Conservation (phyloP, 1,140 invertebrate genomes). For the Drosophila kepulauana region DNA sequence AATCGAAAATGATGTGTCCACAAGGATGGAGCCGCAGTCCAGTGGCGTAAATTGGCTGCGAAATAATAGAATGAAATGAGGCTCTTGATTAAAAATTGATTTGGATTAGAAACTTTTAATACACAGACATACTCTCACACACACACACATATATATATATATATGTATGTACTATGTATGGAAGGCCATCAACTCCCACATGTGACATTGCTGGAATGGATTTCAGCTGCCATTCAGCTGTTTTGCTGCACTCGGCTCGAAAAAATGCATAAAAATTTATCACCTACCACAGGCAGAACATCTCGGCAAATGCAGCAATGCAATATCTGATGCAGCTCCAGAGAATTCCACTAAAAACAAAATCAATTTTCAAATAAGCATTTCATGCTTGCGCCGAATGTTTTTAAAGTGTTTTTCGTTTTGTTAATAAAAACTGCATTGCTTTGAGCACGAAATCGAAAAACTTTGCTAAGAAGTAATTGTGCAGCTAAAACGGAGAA, state of each 20-base stretch:
- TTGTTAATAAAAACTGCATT: background rate
- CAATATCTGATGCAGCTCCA: background rate
- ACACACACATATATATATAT: conserved; percentile 8
- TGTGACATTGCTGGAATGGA: conserved; percentile 35
- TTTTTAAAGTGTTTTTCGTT: background rate
- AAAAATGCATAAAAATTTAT: conserved; percentile 71
- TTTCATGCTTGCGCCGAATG: conserved; percentile 9
- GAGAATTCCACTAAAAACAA: conserved; percentile 16
- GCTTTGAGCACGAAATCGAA: background rate
- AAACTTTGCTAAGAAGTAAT: background rate
- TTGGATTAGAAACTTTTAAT: conserved; percentile 79
- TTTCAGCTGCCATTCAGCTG: conserved; percentile 40
- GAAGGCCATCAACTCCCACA: conserved; percentile 33
- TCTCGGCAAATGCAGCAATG: conserved; percentile 15
- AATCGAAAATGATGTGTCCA: conserved; percentile 79
- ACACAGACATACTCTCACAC: conserved; percentile 27
- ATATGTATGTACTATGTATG: background rate
- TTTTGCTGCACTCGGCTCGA: conserved; percentile 46
- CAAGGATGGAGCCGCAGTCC: conserved; percentile 53
- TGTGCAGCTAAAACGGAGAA: no score
- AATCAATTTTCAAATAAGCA: conserved; percentile 40
- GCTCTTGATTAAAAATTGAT: conserved; percentile 84
- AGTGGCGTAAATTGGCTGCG: conserved; percentile 64
- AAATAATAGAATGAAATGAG: conserved; percentile 84
- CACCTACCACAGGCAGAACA: conserved; percentile 10